These are phyloP conservation scores for Opisthograptis luteolata DNA, from an alignment of 2,888 invertebrate species.

Conservation along the genomic window DNA sequence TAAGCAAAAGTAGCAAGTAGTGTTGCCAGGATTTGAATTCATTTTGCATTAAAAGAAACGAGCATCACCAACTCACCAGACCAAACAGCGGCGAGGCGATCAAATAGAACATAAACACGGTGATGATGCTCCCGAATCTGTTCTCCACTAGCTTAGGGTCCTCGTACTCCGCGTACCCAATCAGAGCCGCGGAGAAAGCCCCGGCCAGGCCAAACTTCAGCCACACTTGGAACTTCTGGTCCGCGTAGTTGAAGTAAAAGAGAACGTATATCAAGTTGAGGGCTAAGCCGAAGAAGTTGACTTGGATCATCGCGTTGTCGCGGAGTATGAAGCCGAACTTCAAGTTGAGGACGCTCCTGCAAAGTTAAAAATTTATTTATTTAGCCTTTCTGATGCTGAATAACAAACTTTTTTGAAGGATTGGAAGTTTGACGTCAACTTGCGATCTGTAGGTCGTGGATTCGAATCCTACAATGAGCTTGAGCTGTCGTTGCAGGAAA, in stretches of 20 bases:
- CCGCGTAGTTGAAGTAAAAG: slow-evolving; percentile 87
- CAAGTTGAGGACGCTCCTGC: slow-evolving; percentile 89
- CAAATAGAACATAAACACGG: slow-evolving; percentile 86
- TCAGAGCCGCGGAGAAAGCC: slow-evolving; percentile 82
- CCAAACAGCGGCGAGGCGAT: slow-evolving; percentile 89
- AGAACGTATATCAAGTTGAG: slow-evolving; percentile 87
- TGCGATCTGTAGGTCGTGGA: no score
- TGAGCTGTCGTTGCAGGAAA: no score
- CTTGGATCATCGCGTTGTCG: slow-evolving; percentile 90
- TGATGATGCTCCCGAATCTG: slow-evolving; percentile 89
- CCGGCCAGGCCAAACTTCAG: slow-evolving; percentile 82
- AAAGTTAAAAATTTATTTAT: slow-evolving; percentile 35
- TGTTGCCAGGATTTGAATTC: no score
- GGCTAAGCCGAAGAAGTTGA: slow-evolving; percentile 89
- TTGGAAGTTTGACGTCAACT: no score
- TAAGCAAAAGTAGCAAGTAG: no score
- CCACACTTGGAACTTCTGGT: slow-evolving; percentile 81
- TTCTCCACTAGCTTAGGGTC: slow-evolving; percentile 86
- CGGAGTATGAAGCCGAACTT: slow-evolving; percentile 89
- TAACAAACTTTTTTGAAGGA: no score
- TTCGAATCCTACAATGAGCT: no score
- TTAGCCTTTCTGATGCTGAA: no score
- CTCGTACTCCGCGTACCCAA: slow-evolving; percentile 88
- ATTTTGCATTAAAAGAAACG: no score
- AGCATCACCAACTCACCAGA: slow-evolving; percentile 80